These are phyloP conservation scores for Columba guinea DNA, from an alignment of 2,797 vertebrate genomes.

Conservation along the genomic window DNA sequence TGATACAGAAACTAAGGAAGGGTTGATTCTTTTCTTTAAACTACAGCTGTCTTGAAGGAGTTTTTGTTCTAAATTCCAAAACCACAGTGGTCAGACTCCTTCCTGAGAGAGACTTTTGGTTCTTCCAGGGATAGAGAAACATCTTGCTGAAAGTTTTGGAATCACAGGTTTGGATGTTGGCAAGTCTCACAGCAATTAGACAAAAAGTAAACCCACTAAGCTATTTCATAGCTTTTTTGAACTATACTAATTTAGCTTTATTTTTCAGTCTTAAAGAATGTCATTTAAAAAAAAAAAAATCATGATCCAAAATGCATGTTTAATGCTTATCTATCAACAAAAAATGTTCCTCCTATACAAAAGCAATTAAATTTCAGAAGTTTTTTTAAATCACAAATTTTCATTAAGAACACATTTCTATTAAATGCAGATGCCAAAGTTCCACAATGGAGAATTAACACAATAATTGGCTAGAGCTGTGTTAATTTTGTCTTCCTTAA, in stretches of 20 bases:
- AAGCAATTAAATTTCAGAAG: conserved; percentile 1
- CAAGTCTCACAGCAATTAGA: not conserved
- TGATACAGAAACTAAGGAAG: not conserved
- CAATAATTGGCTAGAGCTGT: not conserved
- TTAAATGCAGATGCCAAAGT: conserved; percentile 30
- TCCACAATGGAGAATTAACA: not conserved
- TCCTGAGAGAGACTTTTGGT: not conserved
- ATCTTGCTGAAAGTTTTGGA: not conserved
- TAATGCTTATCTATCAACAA: not conserved
- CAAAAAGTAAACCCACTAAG: not conserved
- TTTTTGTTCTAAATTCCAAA: not conserved
- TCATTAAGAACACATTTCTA: not conserved
- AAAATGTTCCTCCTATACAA: not conserved
- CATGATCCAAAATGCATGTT: not conserved
- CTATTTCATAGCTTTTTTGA: not conserved
- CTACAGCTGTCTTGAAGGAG: not conserved
- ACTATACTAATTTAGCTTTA: not conserved
- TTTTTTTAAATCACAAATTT: not conserved
- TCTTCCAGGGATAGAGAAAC: not conserved
- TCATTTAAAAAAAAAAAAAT: not conserved
- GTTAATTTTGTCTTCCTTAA: conserved; percentile 42
- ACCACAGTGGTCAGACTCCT: not conserved
- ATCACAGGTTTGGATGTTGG: not conserved
- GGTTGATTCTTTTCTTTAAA: not conserved
- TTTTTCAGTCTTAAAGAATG: not conserved